These are phyloP conservation scores for Drosophila nasuta DNA, from an alignment of 1,140 invertebrate genomes.

Conservation along the genomic window DNA sequence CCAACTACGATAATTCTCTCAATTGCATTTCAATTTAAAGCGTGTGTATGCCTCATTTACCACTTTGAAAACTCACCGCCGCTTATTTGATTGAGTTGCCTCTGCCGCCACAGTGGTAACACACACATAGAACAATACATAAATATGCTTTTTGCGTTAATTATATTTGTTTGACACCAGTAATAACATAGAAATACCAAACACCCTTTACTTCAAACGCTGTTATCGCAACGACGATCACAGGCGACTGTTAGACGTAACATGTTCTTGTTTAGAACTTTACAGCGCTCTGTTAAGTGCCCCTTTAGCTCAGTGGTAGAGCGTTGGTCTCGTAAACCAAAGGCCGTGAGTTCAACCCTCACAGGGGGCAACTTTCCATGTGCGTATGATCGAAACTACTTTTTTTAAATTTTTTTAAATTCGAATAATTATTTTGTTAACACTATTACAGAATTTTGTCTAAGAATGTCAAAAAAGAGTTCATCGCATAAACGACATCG, in stretches of 20 bases:
- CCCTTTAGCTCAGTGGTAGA: conserved; percentile 95
- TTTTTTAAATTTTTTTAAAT: conserved; percentile 31
- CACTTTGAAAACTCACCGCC: neutral
- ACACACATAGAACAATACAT: neutral
- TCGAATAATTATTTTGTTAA: conserved; percentile 7
- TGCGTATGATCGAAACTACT: neutral
- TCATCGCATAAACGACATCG: conserved; percentile 6
- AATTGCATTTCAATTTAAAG: conserved; percentile 43
- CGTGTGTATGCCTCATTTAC: conserved; percentile 35
- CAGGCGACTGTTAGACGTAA: conserved; percentile 23
- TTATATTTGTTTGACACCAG: neutral
- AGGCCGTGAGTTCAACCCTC: conserved; percentile 96
- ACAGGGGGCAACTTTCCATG: conserved; percentile 57
- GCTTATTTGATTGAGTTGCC: neutral
- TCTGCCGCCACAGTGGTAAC: neutral
- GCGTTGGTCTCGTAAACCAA: conserved; percentile 97
- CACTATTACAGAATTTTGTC: conserved; percentile 25
- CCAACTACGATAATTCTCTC: conserved; percentile 28
- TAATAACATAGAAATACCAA: neutral
- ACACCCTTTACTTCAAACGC: neutral
- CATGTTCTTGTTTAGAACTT: conserved; percentile 11
- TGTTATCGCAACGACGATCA: conserved; percentile 39
- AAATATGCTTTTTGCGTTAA: neutral
- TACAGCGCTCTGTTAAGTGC: conserved; percentile 3
- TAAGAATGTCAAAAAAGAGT: conserved; percentile 18